A percentile compares a stretch with the other conserved stretches of the same genome.
phyloP scores from a whole-genome alignment of 1,140 invertebrate species.

The Chionoecetes opilio region DNA sequence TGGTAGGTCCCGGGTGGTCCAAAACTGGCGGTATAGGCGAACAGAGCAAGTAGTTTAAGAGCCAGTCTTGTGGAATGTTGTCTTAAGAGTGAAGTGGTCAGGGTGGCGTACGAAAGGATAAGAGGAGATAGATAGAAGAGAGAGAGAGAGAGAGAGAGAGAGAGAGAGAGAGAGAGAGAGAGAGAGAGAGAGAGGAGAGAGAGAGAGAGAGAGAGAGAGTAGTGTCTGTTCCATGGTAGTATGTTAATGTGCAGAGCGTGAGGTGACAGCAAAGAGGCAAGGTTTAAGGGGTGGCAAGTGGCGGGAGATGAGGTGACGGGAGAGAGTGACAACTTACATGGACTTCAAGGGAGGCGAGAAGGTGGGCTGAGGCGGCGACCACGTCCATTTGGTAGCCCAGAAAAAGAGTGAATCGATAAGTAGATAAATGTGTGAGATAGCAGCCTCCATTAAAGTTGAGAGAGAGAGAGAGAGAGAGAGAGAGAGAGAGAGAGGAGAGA shows the following conservation, averaged over 20 bases:
- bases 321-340: conserved; percentile 13
- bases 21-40: too few relatives aligned
- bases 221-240: not conserved
- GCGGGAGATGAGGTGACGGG: not conserved
- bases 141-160: conserved; percentile 34
- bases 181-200: conserved; percentile 45
- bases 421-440: not conserved
- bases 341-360: not conserved
- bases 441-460: not conserved
- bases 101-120: not conserved
- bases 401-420: conserved; percentile 17
- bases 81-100: not conserved
- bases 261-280: not conserved
- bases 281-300: not conserved
- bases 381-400: not conserved
- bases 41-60: not conserved
- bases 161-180: not conserved
- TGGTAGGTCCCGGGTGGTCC: not conserved
- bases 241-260: not conserved
- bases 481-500: conserved; percentile 14
- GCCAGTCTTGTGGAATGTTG: conserved; percentile 12
- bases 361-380: not conserved
- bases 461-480: conserved; percentile 27
- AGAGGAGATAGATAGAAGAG: conserved; percentile 25
- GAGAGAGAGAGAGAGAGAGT: not conserved